Conservation (phyloP, 1,140 invertebrate genomes). For the Hycleus cichorii region DNA sequence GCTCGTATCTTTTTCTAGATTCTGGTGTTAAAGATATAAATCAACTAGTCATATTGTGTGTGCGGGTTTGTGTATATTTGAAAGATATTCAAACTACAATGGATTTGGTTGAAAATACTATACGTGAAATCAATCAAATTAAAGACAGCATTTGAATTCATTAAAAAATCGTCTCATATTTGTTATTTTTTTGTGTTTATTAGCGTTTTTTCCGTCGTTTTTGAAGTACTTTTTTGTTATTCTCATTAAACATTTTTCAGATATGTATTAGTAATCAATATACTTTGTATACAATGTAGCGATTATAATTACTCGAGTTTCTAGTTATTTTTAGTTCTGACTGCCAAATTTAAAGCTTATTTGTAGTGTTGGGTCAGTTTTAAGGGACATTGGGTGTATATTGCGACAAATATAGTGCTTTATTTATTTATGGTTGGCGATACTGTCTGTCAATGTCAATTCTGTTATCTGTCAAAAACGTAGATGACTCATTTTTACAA, state of each 20-base stretch:
- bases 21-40: slow-evolving; percentile 9
- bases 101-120: background rate
- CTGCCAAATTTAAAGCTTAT: too few relatives aligned
- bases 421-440: too few relatives aligned
- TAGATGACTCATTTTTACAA: background rate
- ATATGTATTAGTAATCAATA: background rate
- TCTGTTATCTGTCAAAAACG: background rate
- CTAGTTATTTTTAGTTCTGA: too few relatives aligned
- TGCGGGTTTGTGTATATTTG: slow-evolving; percentile 4
- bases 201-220: background rate
- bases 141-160: background rate
- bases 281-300: background rate
- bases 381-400: too few relatives aligned
- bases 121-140: slow-evolving; percentile 4
- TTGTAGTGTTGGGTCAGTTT: too few relatives aligned
- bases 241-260: background rate
- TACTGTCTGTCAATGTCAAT: too few relatives aligned
- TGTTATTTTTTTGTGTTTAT: background rate
- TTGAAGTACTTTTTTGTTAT: slow-evolving; percentile 1
- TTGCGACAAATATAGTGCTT: too few relatives aligned
- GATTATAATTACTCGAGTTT: background rate
- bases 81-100: background rate
- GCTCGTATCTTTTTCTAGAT: slow-evolving; percentile 11
- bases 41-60: slow-evolving; percentile 9
- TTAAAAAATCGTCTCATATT: background rate